Evolutionary conservation across 2,888 invertebrate genomes (phyloP).

Genomic region (Epinotia bilunana): DNA sequence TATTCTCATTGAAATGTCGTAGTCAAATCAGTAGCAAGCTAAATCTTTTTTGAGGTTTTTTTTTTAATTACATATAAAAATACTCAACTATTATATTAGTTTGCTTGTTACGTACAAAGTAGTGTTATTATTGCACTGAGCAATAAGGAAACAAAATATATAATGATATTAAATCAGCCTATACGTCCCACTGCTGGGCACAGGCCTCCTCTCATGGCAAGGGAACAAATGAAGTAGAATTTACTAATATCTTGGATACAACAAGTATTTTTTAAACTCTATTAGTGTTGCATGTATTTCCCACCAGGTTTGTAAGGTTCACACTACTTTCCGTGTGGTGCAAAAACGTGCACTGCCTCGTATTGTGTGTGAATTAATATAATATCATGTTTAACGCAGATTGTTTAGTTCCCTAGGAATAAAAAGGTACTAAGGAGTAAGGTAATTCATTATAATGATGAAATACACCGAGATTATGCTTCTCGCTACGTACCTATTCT

Average conservation of each 20-base stretch:
- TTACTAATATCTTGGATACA: no score
- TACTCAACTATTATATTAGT: no score
- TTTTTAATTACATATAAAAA: no score
- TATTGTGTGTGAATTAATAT: constrained; percentile 33
- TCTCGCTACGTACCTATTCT: no score
- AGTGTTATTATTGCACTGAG: background rate
- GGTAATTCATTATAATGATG: background rate
- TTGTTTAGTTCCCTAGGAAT: background rate
- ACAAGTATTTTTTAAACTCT: background rate
- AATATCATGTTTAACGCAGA: constrained; percentile 21
- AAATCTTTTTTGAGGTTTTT: no score
- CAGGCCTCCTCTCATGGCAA: no score
- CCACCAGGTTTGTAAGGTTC: constrained; percentile 27
- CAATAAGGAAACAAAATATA: background rate
- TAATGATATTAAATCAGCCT: no score
- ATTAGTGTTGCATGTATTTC: constrained; percentile 19
- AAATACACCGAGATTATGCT: background rate
- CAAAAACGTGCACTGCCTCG: constrained; percentile 18
- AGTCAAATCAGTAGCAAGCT: no score
- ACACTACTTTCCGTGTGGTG: constrained; percentile 30
- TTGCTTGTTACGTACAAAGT: no score
- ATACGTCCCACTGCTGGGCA: no score
- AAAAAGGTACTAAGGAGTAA: background rate
- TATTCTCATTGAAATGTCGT: no score
- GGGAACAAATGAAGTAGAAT: background rate